Evolutionary conservation across 2,888 invertebrate genomes (phyloP).

Genomic region (Drosophila incognita): DNA sequence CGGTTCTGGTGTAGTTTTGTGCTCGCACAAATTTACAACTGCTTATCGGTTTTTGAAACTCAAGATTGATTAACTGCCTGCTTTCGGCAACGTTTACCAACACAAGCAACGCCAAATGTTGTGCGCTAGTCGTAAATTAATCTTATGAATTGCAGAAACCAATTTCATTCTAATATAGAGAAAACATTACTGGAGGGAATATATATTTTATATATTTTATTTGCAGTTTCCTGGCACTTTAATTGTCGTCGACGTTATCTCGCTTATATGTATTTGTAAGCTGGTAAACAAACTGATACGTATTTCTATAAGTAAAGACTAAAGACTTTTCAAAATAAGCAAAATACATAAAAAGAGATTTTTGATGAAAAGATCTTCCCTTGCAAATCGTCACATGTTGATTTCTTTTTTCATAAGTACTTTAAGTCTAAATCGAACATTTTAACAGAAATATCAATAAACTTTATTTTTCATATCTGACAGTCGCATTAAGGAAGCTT

Average conservation of each 20-base stretch:
- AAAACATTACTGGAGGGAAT: background rate
- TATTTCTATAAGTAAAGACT: background rate
- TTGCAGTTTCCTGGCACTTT: background rate
- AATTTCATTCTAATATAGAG: background rate
- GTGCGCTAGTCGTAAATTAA: conserved; percentile 7
- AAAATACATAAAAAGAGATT: background rate
- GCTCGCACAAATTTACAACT: conserved; percentile 47
- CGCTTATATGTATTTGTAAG: background rate
- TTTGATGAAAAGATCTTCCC: background rate
- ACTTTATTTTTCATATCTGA: background rate
- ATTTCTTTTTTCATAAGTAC: background rate
- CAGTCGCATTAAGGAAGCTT: background rate
- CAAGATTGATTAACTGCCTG: conserved; percentile 44
- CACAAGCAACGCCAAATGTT: background rate
- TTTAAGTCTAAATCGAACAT: background rate
- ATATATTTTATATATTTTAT: background rate
- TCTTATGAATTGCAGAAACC: conserved; percentile 3
- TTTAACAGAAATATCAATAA: background rate
- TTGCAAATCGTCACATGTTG: background rate
- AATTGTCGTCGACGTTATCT: background rate
- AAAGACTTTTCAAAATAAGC: background rate
- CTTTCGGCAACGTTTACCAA: conserved; percentile 15
- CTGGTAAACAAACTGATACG: background rate
- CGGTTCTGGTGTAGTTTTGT: conserved; percentile 12
- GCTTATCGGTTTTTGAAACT: conserved; percentile 39